Conservation (phyloP, 2,113 vertebrate genomes). For the Pollachius pollachius region DNA sequence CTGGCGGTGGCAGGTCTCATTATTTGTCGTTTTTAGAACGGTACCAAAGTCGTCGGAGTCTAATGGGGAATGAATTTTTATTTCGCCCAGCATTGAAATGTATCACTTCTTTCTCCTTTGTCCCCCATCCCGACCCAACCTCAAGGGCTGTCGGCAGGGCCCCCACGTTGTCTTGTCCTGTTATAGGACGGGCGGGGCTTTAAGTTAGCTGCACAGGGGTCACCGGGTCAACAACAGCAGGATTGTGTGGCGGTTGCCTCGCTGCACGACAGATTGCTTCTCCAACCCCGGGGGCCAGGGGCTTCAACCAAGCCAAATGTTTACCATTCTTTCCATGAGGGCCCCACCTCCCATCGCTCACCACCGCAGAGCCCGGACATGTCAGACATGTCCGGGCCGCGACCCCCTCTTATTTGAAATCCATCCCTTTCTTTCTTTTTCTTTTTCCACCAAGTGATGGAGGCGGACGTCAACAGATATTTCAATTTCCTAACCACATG, state of each 20-base stretch:
- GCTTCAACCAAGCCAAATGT: slow-evolving; percentile 3
- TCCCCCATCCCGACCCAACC: background rate
- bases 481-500: no score
- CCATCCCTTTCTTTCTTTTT: no score
- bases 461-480: no score
- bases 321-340: background rate
- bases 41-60: no score
- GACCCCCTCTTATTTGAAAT: background rate
- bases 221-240: slow-evolving; percentile 11
- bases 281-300: background rate
- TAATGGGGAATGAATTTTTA: no score
- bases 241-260: background rate
- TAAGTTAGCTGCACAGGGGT: background rate
- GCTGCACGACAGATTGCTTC: background rate
- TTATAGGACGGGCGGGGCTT: background rate
- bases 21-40: no score
- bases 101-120: background rate
- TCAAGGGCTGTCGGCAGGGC: background rate
- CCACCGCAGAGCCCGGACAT: background rate
- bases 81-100: background rate
- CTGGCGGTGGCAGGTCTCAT: no score
- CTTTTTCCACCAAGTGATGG: no score
- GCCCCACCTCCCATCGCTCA: background rate
- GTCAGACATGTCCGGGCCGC: no score
- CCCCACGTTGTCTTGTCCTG: background rate